Conservation (phyloP, 2,113 vertebrate genomes). For the Melospiza melodia region DNA sequence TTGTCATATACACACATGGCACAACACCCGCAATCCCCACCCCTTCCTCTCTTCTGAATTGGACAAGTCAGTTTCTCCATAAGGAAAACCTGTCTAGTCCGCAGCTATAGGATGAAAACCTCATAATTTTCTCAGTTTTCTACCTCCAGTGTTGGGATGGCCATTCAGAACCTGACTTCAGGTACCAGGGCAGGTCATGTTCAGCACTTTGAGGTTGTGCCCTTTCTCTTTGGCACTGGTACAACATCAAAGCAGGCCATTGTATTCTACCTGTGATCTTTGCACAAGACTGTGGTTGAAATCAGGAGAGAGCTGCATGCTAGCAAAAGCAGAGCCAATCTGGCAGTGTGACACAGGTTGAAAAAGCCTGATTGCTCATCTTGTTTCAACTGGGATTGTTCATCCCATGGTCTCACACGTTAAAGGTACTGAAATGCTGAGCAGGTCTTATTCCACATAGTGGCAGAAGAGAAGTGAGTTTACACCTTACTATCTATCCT, state of each 20-base stretch:
- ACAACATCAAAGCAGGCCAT: background rate
- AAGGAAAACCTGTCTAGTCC: background rate
- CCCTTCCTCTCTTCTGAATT: background rate
- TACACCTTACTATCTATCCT: background rate
- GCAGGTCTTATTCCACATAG: background rate
- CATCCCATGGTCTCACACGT: background rate
- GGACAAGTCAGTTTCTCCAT: background rate
- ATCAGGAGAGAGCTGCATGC: background rate
- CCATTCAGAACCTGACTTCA: background rate
- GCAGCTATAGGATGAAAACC: background rate
- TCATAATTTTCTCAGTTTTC: background rate
- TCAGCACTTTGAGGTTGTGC: background rate
- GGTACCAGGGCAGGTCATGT: background rate
- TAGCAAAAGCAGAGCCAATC: background rate
- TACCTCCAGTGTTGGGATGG: background rate
- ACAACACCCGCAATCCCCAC: background rate
- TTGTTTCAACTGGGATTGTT: background rate
- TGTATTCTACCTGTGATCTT: background rate
- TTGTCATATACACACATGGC: background rate
- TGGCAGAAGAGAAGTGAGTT: constrained; percentile 24
- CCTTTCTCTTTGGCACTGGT: background rate
- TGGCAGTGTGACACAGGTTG: background rate
- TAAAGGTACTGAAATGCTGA: background rate
- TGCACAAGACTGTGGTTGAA: fast-evolving
- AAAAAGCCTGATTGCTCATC: background rate